A percentile compares a stretch with the other conserved stretches of the same genome.
Conservation (phyloP, 2,113 vertebrate species). For the Thinocorus orbignyianus region DNA sequence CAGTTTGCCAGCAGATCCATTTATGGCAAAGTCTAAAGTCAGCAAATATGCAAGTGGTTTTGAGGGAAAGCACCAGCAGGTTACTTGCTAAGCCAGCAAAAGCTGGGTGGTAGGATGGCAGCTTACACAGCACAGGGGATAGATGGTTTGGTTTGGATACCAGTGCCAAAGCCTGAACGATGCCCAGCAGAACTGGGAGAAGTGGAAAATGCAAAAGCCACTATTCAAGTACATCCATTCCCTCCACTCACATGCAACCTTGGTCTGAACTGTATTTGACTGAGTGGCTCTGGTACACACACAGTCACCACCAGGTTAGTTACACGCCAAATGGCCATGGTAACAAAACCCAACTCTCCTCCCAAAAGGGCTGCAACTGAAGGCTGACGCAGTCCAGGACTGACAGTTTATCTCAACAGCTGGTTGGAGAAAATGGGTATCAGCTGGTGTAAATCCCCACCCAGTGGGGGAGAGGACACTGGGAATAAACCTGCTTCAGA, state of each 20-base stretch:
- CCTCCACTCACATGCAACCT: not conserved
- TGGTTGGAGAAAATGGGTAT: not conserved
- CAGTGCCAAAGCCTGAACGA: not conserved
- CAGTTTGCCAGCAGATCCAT: not conserved
- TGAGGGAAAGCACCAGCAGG: not conserved
- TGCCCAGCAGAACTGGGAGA: not conserved
- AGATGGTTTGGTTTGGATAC: not conserved
- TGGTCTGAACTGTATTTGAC: not conserved
- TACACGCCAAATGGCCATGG: not conserved
- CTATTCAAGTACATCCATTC: not conserved
- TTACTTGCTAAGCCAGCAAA: not conserved
- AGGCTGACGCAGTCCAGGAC: not conserved
- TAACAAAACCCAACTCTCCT: not conserved
- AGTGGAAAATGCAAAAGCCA: not conserved
- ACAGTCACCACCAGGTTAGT: not conserved
- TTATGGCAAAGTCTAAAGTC: not conserved
- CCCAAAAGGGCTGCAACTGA: not conserved
- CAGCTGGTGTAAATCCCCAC: not conserved
- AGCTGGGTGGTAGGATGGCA: not conserved
- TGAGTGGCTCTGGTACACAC: not conserved
- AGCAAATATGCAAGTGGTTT: not conserved
- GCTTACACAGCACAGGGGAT: not conserved
- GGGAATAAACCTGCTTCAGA: not conserved
- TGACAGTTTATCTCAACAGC: not conserved
- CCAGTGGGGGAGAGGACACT: not conserved